A percentile compares a stretch with the other conserved stretches of the same genome.
Evolutionary conservation across 2,797 vertebrate genomes (phyloP).

Genomic region (Neosilurus mollespiculum): DNA sequence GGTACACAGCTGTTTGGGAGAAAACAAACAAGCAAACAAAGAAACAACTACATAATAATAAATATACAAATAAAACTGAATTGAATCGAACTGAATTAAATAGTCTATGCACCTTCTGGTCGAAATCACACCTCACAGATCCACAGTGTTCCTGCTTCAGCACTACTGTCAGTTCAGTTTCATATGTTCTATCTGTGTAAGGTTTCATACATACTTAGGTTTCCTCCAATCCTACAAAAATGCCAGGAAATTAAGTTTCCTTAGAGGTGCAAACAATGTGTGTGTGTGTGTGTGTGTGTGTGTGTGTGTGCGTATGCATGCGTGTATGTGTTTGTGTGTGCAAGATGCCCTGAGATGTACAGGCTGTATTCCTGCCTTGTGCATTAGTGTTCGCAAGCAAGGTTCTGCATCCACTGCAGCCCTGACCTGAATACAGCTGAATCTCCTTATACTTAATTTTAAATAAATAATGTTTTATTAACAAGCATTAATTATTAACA

Average conservation of each 20-base stretch:
- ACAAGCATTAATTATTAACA: too few relatives aligned
- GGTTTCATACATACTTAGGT: background rate
- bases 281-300: background rate
- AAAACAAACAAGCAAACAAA: background rate
- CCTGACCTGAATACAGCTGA: too few relatives aligned
- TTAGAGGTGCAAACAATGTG: background rate
- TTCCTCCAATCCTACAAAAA: background rate
- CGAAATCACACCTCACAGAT: background rate
- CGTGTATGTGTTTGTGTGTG: background rate
- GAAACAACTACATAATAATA: too few relatives aligned
- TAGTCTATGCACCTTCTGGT: background rate
- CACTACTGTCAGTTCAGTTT: background rate
- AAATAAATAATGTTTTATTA: too few relatives aligned
- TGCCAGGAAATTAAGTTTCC: background rate
- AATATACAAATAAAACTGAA: too few relatives aligned
- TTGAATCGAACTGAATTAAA: too few relatives aligned
- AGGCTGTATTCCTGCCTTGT: too few relatives aligned
- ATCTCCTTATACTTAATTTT: too few relatives aligned
- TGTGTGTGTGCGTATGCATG: too few relatives aligned
- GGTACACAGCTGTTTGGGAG: background rate
- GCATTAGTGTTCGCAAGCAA: too few relatives aligned
- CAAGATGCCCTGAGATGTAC: too few relatives aligned
- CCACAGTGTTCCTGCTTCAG: background rate
- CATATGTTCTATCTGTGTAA: background rate
- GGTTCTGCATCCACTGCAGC: too few relatives aligned